Conservation (phyloP, 2,888 invertebrate genomes). For the Encarsia formosa region DNA sequence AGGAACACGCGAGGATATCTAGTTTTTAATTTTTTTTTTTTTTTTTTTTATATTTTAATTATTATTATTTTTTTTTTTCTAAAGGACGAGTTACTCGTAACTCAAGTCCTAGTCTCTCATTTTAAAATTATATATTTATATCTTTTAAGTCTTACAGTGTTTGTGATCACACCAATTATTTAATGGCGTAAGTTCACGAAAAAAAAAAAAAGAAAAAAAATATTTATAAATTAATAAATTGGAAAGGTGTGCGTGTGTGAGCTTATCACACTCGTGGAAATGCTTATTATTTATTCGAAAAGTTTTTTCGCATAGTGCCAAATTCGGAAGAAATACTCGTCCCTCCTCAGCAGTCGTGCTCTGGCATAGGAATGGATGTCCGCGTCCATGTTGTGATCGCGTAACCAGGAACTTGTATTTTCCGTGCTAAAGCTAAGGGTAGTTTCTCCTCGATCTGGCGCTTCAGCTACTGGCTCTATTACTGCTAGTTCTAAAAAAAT, state of each 20-base stretch:
- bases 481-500: constrained; percentile 43
- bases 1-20: no score
- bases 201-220: constrained; percentile 1
- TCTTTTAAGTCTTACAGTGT: no score
- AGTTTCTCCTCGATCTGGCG: constrained; percentile 67
- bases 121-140: no score
- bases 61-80: no score
- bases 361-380: constrained; percentile 88
- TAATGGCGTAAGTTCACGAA: no score
- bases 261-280: constrained; percentile 31
- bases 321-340: constrained; percentile 95
- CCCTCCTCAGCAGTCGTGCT: constrained; percentile 75
- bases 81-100: no score
- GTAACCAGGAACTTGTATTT: constrained; percentile 89
- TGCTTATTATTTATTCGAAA: constrained; percentile 58
- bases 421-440: constrained; percentile 81
- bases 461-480: constrained; percentile 64
- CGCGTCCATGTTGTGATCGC: constrained; percentile 91
- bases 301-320: constrained; percentile 80
- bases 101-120: no score
- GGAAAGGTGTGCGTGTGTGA: neutral
- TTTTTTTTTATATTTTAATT: no score
- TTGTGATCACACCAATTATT: no score
- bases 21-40: no score
- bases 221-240: neutral